Evolutionary conservation across 2,888 invertebrate species (phyloP), one percentile per base, ranked within the genome.

Genomic region (Nomada fucata): DNA sequence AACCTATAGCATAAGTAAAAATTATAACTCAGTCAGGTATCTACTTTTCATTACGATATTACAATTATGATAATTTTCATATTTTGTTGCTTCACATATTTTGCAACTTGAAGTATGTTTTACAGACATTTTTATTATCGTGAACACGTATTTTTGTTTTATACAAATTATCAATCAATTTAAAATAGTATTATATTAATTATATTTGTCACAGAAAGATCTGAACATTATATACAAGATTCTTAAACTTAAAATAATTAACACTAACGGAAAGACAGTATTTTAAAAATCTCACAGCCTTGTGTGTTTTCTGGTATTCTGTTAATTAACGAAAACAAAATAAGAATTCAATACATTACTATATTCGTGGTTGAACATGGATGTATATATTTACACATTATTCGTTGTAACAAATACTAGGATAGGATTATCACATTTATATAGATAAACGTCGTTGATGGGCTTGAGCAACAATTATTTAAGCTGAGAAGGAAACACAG

Each of bases 231-330:
- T 47, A 23, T 61, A 36, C 47, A 26, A 69, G 11, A 42, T 11
- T 47, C 44, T n/a, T 50, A 26, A 78, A 77, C n/a, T 23, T 47
- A 64, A 23, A 77, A 52, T 50, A 64, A 13, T 64, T 42, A 53
- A 68, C 18, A 47, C 20, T 53, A 59, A 53, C 20, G 26, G 23
- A 60, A 77, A 20, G 23, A 44, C 4, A 36, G 63, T 64, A 78
- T 47, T 60, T 13, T 71, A 79, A 65, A 67, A 55, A 18, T 67
- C 50, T 79, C 72, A 79, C 79, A 79, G 71, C 71, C 79, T 60
- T 78, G 23, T 13, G 44, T 26, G 64, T 78, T 52, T 26, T 23
- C 15, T 61, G 42, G 42, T 63, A 29, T 57, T 13, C 29, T 4
- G 20, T 23, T 36, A 36, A 7, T 0, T 7, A 36, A 36, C 36